Base-by-base conservation (phyloP, 2,113 vertebrate species). In the Pipa parva region DNA sequence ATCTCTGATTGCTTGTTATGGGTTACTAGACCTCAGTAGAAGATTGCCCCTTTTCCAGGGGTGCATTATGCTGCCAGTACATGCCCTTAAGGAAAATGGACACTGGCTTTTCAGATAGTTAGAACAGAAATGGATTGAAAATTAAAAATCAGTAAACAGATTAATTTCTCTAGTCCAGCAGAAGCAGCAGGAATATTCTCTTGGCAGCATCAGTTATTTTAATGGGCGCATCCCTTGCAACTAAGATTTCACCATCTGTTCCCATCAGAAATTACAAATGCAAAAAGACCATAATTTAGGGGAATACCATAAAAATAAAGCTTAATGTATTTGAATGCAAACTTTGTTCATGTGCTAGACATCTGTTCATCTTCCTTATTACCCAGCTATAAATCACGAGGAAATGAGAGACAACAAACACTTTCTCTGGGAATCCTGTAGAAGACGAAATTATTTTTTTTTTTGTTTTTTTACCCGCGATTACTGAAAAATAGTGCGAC, bases 341-440 rank as follows among this genome's bases (percentile, higher is more conserved):
- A 37, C 64, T 67, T 67, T 67, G 54, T 68, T 67, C 64, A 36
- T 58, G 39, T 28, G 49, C 28, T 21, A 59, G 46, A 55, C 64
- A 68, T 68, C 64, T 68, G 64, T 68, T 68, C 64, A 36, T 67
- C 20, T 39, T 68, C 37, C 56, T 68, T 68, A 58, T 68, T 68
- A 49, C 55, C 56, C 56, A 37, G 22, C 18, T 21, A 68, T 68
- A 68, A 68, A 68, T 68, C 64, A 68, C 27, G 55, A 68, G 31
- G 22, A 59, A 68, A 68, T 59, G 36, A 68, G 56, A n/a, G 45
- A 51, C 56, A 67, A 57, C 57, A 25, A 56, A 48, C 37, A 39
- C 33, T 39, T 66, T 65, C 24, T 66, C n/a, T 46, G 10, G 27
- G 39, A 27, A 46, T 36, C 51, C 4, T 49, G 52, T 25, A 58